phyloP scores from a whole-genome alignment of 2,888 invertebrate species.

The Lithodes maja region DNA sequence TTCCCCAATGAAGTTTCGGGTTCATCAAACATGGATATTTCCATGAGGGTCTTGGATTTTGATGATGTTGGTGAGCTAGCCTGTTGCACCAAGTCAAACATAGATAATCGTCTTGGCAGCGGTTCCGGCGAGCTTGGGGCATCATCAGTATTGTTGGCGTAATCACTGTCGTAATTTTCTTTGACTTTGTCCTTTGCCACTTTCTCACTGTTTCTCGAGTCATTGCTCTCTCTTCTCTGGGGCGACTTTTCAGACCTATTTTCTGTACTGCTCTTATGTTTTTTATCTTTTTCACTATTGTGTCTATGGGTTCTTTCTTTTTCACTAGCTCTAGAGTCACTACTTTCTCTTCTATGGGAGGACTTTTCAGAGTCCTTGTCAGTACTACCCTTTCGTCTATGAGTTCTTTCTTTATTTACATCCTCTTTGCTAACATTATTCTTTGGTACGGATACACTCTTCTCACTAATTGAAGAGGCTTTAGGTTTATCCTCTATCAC shows the following conservation, averaged over 20 bases:
- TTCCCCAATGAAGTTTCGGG: neutral
- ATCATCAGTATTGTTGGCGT: constrained; percentile 12
- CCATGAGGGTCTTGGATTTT: constrained; percentile 50
- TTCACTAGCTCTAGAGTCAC: constrained; percentile 15
- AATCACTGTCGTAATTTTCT: constrained; percentile 16
- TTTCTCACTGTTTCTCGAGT: constrained; percentile 40
- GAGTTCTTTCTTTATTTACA: neutral
- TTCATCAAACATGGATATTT: constrained; percentile 62
- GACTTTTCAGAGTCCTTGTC: neutral
- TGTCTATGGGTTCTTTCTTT: neutral
- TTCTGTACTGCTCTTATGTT: constrained; percentile 34
- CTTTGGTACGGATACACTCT: neutral
- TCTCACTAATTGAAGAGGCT: constrained; percentile 1
- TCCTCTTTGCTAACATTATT: neutral
- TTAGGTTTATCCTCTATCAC: neutral
- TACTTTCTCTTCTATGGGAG: neutral
- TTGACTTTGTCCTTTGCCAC: neutral
- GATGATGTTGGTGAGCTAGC: constrained; percentile 1
- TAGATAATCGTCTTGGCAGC: constrained; percentile 44
- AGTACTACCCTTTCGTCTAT: neutral
- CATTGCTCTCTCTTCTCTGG: constrained; percentile 20
- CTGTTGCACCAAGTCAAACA: constrained; percentile 54
- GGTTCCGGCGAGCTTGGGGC: neutral
- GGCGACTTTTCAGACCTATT: constrained; percentile 28
- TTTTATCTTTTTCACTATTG: neutral